Conservation (phyloP, 2,113 vertebrate species). For the Cochlearius cochlearius region DNA sequence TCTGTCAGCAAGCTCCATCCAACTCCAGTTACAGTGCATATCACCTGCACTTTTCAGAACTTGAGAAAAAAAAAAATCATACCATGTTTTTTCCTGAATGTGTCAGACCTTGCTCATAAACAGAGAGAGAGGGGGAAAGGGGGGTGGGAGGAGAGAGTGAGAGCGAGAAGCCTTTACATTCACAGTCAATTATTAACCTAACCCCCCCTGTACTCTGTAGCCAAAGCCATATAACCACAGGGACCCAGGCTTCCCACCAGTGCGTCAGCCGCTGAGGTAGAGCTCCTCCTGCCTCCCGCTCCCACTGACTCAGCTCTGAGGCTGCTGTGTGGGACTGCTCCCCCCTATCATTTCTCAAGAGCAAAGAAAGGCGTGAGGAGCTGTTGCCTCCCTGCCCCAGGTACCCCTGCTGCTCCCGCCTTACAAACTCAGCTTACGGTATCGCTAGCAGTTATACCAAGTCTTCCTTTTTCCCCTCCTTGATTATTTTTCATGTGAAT, state of each 20-base stretch:
- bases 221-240: neutral
- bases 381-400: neutral
- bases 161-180: neutral
- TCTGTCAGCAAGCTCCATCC: neutral
- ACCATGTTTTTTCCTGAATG: neutral
- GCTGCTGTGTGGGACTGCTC: neutral
- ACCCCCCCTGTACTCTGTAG: neutral
- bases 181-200: neutral
- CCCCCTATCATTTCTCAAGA: neutral
- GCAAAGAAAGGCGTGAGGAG: neutral
- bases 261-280: fast-evolving
- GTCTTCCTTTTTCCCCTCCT: neutral
- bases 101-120: neutral
- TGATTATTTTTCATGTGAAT: neutral
- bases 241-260: neutral
- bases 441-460: neutral
- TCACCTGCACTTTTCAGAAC: neutral
- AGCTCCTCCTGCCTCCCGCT: neutral
- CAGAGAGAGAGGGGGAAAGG: neutral
- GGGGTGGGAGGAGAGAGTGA: neutral
- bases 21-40: neutral
- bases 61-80: neutral
- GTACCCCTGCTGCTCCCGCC: neutral
- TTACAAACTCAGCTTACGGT: neutral
- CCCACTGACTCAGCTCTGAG: neutral